Percentiles rank a stretch among this genome's conserved stretches.
Evolutionary conservation across 1,140 invertebrate species (phyloP).

Genomic region (Drosophila sulfurigaster): DNA sequence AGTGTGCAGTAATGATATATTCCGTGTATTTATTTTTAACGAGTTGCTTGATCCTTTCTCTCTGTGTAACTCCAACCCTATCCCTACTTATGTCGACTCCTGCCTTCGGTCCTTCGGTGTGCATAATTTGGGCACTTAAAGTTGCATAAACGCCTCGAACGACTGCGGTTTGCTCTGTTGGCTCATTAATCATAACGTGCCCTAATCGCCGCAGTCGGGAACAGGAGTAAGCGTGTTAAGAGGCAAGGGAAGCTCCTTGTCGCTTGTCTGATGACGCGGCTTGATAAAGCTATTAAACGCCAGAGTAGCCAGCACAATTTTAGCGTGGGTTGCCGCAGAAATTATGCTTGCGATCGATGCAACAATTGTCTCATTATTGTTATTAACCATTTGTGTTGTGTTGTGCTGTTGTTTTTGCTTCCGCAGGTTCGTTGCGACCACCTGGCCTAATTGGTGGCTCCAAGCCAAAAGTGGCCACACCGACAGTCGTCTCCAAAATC

Average conservation of each 20-base stretch:
- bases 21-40: too few relatives aligned
- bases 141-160: slow-evolving; percentile 73
- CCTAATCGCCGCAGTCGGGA: slow-evolving; percentile 15
- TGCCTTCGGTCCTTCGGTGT: slow-evolving; percentile 15
- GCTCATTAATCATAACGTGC: slow-evolving; percentile 51
- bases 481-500: slow-evolving; percentile 97
- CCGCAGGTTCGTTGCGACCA: slow-evolving; percentile 94
- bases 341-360: slow-evolving; percentile 26
- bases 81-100: too few relatives aligned
- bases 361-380: slow-evolving; percentile 39
- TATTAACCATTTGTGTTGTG: slow-evolving; percentile 1
- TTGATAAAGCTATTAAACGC: slow-evolving; percentile 23
- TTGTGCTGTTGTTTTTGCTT: slow-evolving; percentile 8
- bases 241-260: background rate
- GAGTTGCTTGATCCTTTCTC: background rate
- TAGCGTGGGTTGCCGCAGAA: slow-evolving; percentile 18
- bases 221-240: background rate
- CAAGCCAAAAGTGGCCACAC: slow-evolving; percentile 99
- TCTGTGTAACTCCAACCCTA: background rate
- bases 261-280: slow-evolving; percentile 5
- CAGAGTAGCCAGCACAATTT: background rate
- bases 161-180: slow-evolving; percentile 25
- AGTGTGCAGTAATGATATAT: too few relatives aligned
- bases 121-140: slow-evolving; percentile 80
- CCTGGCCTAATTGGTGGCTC: slow-evolving; percentile 98